phyloP scores from a whole-genome alignment of 2,113 vertebrate species.

The Corvus moneduloides region DNA sequence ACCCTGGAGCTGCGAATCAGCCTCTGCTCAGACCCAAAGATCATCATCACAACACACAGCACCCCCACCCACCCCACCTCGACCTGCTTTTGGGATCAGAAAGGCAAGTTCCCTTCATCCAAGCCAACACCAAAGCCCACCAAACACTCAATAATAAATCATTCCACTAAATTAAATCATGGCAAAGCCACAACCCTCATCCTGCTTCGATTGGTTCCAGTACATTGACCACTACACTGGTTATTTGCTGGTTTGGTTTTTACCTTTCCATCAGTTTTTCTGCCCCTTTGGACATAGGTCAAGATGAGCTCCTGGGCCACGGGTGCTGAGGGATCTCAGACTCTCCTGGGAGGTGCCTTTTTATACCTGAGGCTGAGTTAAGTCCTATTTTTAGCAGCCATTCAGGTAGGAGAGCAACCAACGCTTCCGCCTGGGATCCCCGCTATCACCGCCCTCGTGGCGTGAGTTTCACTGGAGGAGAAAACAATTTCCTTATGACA shows the following conservation, averaged over 20 bases:
- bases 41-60: not conserved
- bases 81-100: not conserved
- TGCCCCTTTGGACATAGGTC: not conserved
- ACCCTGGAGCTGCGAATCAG: not conserved
- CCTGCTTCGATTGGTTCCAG: not conserved
- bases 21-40: not conserved
- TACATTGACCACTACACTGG: fast-evolving
- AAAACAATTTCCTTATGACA: conserved; percentile 31
- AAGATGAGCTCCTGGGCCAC: not conserved
- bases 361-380: not conserved
- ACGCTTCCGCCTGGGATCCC: not conserved
- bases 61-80: not conserved
- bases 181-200: not conserved
- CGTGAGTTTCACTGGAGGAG: conserved; percentile 35
- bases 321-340: fast-evolving
- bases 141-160: not conserved
- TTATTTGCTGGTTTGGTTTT: not conserved
- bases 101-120: not conserved
- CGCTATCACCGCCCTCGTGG: not conserved
- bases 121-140: not conserved
- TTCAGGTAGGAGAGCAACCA: not conserved
- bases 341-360: not conserved
- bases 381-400: conserved; percentile 65
- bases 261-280: conserved; percentile 42
- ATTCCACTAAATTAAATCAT: not conserved